Evolutionary conservation across 2,113 vertebrate species (phyloP), one percentile per base, ranked within the genome.

Genomic region (Numenius arquata): DNA sequence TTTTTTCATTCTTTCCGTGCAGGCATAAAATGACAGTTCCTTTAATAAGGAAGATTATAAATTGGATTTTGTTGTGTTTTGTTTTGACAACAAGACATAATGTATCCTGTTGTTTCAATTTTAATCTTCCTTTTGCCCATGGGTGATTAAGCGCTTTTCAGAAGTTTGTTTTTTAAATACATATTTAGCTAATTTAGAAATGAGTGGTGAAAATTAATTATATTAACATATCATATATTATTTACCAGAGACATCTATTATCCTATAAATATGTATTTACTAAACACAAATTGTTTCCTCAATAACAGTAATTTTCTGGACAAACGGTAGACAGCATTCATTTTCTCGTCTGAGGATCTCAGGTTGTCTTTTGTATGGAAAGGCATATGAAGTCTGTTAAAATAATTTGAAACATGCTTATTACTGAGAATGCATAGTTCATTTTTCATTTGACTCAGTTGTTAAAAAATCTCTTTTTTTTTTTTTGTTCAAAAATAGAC

Each of bases 101-200:
- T 75, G 48, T 78, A 92, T 95, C 89, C 77, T 91, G 84, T 94
- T 95, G 40, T 89, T 95, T 89, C 80, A 89, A 58, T 74, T 92
- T 92, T 87, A 91, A 85, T 95, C 80, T 94, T 91, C 34, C 27
- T 92, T 92, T 93, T 91, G 43, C 89, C 73, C 70, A 68, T 59
- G 86, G 61, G 70, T 85, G 77, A 92, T 91, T 95, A 96, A 89
- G 84, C 52, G 74, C 34, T 75, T 95, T 81, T 92, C 65, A 85
- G 84, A 89, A 75, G 26, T 94, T 87, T 83, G 48, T 79, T 93
- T 95, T 70, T 90, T 92, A 97, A 97, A 78, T 92, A 91, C 52
- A 56, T 96, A 82, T 97, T 95, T 93, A 92, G 48, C 30, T 91
- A 75, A 93, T 95, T 97, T 93, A 93, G 62, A 91, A 96, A 85